A percentile compares a stretch with the other conserved stretches of the same genome.
phyloP scores from a whole-genome alignment of 1,140 invertebrate species.

The Temnothorax curvispinosus region DNA sequence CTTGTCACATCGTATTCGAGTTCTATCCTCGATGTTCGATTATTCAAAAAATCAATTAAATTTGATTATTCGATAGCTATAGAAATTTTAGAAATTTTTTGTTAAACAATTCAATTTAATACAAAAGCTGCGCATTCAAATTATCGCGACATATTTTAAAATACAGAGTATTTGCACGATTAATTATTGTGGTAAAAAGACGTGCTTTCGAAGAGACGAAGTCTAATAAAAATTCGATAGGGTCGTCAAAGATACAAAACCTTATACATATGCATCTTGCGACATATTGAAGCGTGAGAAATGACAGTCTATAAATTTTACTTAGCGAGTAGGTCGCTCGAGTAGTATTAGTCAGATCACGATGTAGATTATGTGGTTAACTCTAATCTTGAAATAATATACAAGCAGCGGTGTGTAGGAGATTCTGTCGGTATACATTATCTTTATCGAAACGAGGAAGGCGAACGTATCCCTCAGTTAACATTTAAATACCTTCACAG shows the following conservation, averaged over 20 bases:
- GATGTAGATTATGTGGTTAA: slow-evolving; percentile 71
- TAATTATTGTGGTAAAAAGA: slow-evolving; percentile 5
- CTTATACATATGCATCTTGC: not conserved
- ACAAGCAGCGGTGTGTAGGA: slow-evolving; percentile 60
- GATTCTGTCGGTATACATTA: slow-evolving; percentile 35
- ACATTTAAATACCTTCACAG: slow-evolving; percentile 44
- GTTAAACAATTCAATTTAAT: not conserved
- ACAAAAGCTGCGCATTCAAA: not conserved
- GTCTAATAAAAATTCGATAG: not conserved
- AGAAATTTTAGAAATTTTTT: not conserved
- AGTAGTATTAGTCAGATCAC: slow-evolving; percentile 64
- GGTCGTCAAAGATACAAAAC: not conserved
- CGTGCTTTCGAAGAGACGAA: not conserved
- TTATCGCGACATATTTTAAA: not conserved
- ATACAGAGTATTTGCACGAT: not conserved
- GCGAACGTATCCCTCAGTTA: not conserved
- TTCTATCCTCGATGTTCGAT: not conserved
- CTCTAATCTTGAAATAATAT: slow-evolving; percentile 75
- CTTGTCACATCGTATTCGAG: not conserved
- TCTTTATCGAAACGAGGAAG: slow-evolving; percentile 53
- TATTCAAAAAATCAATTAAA: not conserved
- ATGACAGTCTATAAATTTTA: slow-evolving; percentile 66
- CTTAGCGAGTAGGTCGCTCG: slow-evolving; percentile 49
- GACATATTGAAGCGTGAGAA: slow-evolving; percentile 63
- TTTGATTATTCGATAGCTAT: not conserved